Evolutionary conservation across 2,797 vertebrate genomes (phyloP), one percentile per base, ranked within the genome.

Genomic region (Eupleurogrammus muticus): DNA sequence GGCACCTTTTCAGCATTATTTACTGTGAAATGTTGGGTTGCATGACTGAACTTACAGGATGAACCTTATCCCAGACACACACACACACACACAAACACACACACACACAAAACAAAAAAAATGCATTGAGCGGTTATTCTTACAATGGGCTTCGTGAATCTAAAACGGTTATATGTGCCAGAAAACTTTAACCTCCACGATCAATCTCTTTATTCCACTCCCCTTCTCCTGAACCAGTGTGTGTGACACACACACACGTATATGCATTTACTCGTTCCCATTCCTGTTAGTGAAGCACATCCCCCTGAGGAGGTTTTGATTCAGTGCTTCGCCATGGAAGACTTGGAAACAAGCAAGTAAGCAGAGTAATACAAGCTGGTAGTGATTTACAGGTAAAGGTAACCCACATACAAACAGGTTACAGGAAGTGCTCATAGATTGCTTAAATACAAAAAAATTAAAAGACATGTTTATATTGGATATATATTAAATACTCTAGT

Each of bases 221-320:
- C 69, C 49, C 14, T 44, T 65, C 63, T n/a, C 64, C 24, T 70
- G 57, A 14, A 17, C 48, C 28, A 19, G 38, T 47, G 5, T 56
- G 56, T 70, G 24, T 42, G 49, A 53, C 54, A 68, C 44, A 58
- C 34, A 64, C 44, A 65, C 60, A 14, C 38, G 13, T 3, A 36
- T 12, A 9, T 36, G 11, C 35, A 36, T 82, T 44, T 88, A 85
- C 82, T 80, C 72, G 84, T 86, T 88, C 75, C 77, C 83, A 87
- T 87, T 91, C 80, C 72, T 86, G 86, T 85, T 80, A 76, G 74
- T 79, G 81, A 88, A 88, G 82, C 77, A 82, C 62, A 79, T 84
- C 82, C 88, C n/a, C 88, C 83, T 21, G 66, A 87, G 84, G 80
- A 89, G 80, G 77, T 87, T 92, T 90, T 84, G 90, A 87, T 90